Evolutionary conservation across 2,888 invertebrate species (phyloP).

Genomic region (Spicauda simplicius): DNA sequence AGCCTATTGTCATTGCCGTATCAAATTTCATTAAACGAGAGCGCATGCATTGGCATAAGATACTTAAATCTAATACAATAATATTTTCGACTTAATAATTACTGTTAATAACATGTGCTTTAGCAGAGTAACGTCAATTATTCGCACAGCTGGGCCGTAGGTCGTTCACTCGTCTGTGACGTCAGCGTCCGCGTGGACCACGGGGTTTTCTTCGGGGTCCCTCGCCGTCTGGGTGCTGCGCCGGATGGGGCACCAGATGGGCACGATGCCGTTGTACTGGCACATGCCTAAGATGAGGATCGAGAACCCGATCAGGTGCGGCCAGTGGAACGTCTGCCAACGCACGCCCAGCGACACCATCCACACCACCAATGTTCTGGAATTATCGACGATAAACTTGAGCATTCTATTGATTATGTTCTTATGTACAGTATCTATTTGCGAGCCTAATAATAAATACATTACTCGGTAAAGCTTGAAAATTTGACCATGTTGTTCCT

Average conservation of each 20-base stretch:
- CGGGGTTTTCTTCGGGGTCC: conserved; percentile 46
- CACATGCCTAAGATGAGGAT: conserved; percentile 92
- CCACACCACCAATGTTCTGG: conserved; percentile 95
- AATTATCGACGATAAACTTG: not conserved
- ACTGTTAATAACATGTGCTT: not conserved
- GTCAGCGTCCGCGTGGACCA: conserved; percentile 37
- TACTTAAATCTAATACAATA: conserved; percentile 3
- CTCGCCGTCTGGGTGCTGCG: conserved; percentile 9
- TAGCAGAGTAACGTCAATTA: not conserved
- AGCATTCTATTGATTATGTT: too few species aligned
- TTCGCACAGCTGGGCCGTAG: not conserved
- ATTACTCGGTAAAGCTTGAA: too few species aligned
- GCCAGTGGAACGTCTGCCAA: conserved; percentile 92
- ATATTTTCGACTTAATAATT: conserved; percentile 1
- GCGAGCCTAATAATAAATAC: too few species aligned
- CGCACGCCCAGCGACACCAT: conserved; percentile 88
- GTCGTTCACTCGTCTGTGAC: conserved; percentile 28
- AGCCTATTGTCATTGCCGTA: not conserved
- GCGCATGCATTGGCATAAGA: not conserved
- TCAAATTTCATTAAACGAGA: not conserved
- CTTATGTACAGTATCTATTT: too few species aligned
- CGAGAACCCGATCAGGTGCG: conserved; percentile 92
- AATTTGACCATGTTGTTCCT: too few species aligned
- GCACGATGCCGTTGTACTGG: conserved; percentile 89
- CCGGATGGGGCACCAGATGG: conserved; percentile 49